These are phyloP conservation scores for Luehdorfia chinensis DNA, from an alignment of 1,140 invertebrate genomes.

Conservation along the genomic window DNA sequence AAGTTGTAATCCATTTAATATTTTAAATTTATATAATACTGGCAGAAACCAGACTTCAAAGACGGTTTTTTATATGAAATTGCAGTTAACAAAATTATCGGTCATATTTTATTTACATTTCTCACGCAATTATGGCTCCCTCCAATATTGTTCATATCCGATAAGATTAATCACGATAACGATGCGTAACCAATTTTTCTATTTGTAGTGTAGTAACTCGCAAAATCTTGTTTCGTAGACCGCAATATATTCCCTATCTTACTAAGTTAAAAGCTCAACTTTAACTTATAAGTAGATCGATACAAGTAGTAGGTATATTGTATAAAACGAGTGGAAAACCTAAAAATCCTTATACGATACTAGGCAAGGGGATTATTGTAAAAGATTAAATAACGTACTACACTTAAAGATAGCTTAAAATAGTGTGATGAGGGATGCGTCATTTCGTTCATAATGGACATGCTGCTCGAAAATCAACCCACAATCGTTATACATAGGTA, in stretches of 20 bases:
- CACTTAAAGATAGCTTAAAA: constrained; percentile 71
- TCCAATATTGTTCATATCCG: background rate
- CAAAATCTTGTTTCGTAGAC: constrained; percentile 18
- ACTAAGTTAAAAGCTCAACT: constrained; percentile 67
- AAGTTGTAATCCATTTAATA: too few species aligned
- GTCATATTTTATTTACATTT: too few species aligned
- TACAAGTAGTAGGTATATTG: constrained; percentile 68
- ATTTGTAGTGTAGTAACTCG: constrained; percentile 1
- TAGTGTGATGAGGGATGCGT: constrained; percentile 43
- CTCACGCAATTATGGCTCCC: background rate
- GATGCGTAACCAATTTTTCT: background rate
- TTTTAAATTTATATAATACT: too few species aligned
- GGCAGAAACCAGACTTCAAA: too few species aligned
- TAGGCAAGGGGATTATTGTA: constrained; percentile 68
- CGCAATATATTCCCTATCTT: constrained; percentile 38
- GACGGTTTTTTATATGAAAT: too few species aligned
- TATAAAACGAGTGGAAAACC: constrained; percentile 76
- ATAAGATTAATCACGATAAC: background rate
- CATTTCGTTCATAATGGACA: background rate
- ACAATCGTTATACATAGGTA: background rate
- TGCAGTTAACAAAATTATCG: too few species aligned
- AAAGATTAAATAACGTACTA: constrained; percentile 64
- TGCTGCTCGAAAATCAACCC: background rate
- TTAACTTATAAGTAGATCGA: constrained; percentile 69
- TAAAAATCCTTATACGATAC: constrained; percentile 63